Evolutionary conservation across 2,888 invertebrate genomes (phyloP), one percentile per base, ranked within the genome.

Genomic region (Pollenia labialis): DNA sequence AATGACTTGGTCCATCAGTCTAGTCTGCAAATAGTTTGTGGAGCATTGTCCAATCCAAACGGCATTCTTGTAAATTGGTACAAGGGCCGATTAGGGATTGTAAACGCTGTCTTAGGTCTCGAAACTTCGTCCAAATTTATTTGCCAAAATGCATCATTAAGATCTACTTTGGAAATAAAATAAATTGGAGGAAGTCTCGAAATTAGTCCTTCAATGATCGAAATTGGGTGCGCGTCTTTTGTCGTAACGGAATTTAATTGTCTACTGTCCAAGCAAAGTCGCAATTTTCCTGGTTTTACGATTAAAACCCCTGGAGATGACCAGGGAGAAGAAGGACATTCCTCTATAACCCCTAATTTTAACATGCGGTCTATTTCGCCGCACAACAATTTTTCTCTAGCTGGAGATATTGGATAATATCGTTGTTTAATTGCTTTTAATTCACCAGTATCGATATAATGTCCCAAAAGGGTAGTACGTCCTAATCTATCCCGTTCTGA

Each of bases 171-270:
- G n/a, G n/a, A n/a, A n/a, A n/a, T n/a, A 16, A 18, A 75, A 16
- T 40, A 75, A 75, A 62, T 62, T 75, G 62, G 75, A 62, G 62
- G 75, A 75, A 60, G 75, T 40, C 75, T 62, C 12, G 75, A 60
- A 40, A 75, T 75, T 9, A 64, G 48, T 62, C 48, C 62, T 40
- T 75, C 40, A 16, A 75, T 75, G 16, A 62, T 75, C 0, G 74
- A 40, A n/a, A 72, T 46, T 23, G 23, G 23, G 23, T 23, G 3
- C 23, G 23, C 23, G 23, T 23, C 23, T 3, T 23, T 23, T 23
- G 0, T 69, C 52, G 69, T 71, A 2, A 71, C 42, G 1, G 54
- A 18, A 54, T 71, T 68, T n/a, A 68, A 9, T 40, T 68, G 50
- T n/a, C 50, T 7, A 50, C 68, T 68, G 48, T 66, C 66, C 32